Base-by-base conservation (phyloP, 2,888 invertebrate species). In the Rutpela maculata region DNA sequence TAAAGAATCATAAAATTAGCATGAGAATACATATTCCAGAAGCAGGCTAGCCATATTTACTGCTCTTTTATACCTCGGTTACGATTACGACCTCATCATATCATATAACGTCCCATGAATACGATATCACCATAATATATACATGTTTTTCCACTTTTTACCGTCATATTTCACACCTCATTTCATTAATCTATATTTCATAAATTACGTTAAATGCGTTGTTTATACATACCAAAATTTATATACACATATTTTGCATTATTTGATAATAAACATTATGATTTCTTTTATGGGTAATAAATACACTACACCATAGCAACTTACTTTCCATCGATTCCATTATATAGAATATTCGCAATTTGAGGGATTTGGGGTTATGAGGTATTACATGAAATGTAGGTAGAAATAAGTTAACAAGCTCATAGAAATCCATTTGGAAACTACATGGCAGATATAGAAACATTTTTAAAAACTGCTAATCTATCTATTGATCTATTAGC, bases 131-230 rank as follows among this genome's bases (percentile, higher is more conserved):
- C 84, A 82, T 82, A 82, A 71, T 77, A 79, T 79, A 78, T 86
- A 87, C 88, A 87, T 80, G 87, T 81, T 86, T 88, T 87, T 87
- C 85, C 87, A 87, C 87, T 88, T 87, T 87, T 88, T 86, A 84
- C 83, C 77, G 81, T 78, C 81, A 81, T 82, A 84, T 84, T 84
- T 84, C 83, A 79, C 83, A 57, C 57, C 57, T 82, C 80, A 73
- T 81, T 78, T 76, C 79, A 76, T 80, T 81, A 80, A 79, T 82
- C 74, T 76, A 75, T 67, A 77, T 81, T 75, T 70, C 71, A 76
- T 79, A 78, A 81, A 81, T 81, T 79, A 79, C 66, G 38, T 26
- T 66, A 74, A 75, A 78, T 74, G 71, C 60, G 57, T 26, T 31
- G 55, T 70, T 56, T 76, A 50, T n/a, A 15, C 50, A 50, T 15